Evolutionary conservation across 2,797 vertebrate genomes (phyloP), one percentile per base, ranked within the genome.

Genomic region (Mionectes olivaceus): DNA sequence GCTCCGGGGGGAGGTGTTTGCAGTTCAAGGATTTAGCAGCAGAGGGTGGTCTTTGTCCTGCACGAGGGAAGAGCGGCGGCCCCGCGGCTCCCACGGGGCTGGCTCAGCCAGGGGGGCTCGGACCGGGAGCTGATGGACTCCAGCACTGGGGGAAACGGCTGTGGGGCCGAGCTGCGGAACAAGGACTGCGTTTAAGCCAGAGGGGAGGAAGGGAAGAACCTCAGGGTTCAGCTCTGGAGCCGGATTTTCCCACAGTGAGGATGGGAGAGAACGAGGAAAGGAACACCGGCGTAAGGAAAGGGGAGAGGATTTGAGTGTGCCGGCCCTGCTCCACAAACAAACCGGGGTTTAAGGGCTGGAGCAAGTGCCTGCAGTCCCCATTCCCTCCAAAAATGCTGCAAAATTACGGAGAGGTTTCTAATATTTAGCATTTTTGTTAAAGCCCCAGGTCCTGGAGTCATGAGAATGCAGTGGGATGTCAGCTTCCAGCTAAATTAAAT

Each of bases 401-500:
- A 11, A 75, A 37, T 41, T 7, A 43, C 5, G 0, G 49, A 22
- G 43, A 92, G 32, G 43, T 27, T 84, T 71, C 63, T 82, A 81
- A 93, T 93, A 37, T 41, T 95, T 93, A 25, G 32, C 91, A 95
- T 95, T 95, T 96, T 92, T 93, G 75, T 94, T 80, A 84, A 93
- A 90, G 75, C 78, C 78, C 33, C 89, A 9, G 89, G 94, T 87
- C 94, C 89, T 10, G 92, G 89, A 94, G 94, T 92, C 96, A 96
- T 94, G 92, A 94, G 94, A 96, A 96, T 95, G 14, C n/a, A 17
- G 87, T 5, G 1, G 91, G 84, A 87, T 89, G 90, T 90, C 89
- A 84, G 63, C 92, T 79, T 86, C 85, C 90, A 96, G 94, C 93
- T 94, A 91, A 89, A 75, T 92, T 23, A 96, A 96, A 96, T 89